Evolutionary conservation across 2,888 invertebrate species (phyloP), one percentile per base, ranked within the genome.

Genomic region (Carterocephalus palaemon): DNA sequence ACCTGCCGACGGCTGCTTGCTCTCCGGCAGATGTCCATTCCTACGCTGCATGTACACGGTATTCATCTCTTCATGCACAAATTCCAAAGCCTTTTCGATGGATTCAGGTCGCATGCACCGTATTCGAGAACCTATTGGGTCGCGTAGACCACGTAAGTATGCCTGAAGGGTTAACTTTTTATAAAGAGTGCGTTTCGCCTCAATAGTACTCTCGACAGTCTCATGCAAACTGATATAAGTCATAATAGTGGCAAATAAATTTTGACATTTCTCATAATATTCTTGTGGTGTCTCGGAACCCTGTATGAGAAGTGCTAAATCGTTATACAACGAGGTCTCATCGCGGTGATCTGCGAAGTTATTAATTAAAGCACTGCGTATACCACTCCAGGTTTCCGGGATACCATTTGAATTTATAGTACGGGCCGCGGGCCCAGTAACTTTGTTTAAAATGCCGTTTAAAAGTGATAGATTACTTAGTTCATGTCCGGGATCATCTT

Each of bases 341-440:
- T n/a, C n/a, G n/a, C n/a, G n/a, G n/a, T n/a, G n/a, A n/a, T n/a
- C n/a, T n/a, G n/a, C n/a, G n/a, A n/a, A n/a, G n/a, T n/a, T n/a
- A n/a, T n/a, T n/a, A n/a, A n/a, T n/a, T n/a, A n/a, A n/a, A n/a
- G n/a, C n/a, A n/a, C n/a, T n/a, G n/a, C n/a, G n/a, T n/a, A n/a
- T n/a, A n/a, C n/a, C n/a, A n/a, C n/a, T n/a, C n/a, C n/a, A n/a
- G n/a, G n/a, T n/a, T n/a, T n/a, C n/a, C n/a, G n/a, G 53, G 1
- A 58, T 56, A 0, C 63, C 57, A 5, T 59, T 59, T 0, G 58
- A 48, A 16, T 57, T 60, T 6, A 61, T 58, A 1, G 39, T 22
- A 1, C 56, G 28, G 6, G 57, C 53, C 1, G 60, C 61, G 2
- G 56, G 41, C 2, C 58, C 58, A 0, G 47, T 48, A 1, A 57